Evolutionary conservation across 2,888 invertebrate species (phyloP).

Genomic region (Neoscelio sp.): DNA sequence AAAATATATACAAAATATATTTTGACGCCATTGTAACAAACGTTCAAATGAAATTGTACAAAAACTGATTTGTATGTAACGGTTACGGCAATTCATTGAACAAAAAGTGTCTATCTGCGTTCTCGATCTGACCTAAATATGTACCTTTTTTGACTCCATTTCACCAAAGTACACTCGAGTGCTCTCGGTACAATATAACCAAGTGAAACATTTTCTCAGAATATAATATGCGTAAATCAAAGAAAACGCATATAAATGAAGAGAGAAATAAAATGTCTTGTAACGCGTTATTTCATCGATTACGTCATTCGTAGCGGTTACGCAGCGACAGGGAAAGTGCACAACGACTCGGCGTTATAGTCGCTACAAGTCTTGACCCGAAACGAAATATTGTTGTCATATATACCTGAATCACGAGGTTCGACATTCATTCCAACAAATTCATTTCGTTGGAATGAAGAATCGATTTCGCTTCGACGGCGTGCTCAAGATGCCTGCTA

Average conservation of each 20-base stretch:
- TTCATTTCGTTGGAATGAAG: neutral
- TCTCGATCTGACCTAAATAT: too few relatives aligned
- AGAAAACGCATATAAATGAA: constrained; percentile 47
- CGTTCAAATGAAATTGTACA: too few relatives aligned
- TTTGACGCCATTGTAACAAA: too few relatives aligned
- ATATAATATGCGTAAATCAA: constrained; percentile 45
- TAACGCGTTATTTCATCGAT: constrained; percentile 67
- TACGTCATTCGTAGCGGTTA: constrained; percentile 63
- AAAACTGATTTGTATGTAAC: too few relatives aligned
- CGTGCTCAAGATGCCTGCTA: neutral
- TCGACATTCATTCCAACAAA: neutral
- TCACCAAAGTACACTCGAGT: too few relatives aligned
- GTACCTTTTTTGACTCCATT: too few relatives aligned
- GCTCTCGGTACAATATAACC: too few relatives aligned
- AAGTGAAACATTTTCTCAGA: constrained; percentile 11
- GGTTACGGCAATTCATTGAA: too few relatives aligned
- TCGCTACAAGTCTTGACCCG: constrained; percentile 66
- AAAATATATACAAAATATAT: too few relatives aligned
- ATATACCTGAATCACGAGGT: constrained; percentile 4
- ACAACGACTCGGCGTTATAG: constrained; percentile 55
- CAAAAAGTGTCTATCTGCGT: too few relatives aligned
- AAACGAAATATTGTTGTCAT: constrained; percentile 65
- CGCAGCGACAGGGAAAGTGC: constrained; percentile 66
- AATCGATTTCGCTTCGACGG: constrained; percentile 37
- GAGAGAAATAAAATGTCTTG: constrained; percentile 58